These are phyloP conservation scores for Drosophila trichaetosa DNA, from an alignment of 2,888 invertebrate genomes.

Conservation along the genomic window DNA sequence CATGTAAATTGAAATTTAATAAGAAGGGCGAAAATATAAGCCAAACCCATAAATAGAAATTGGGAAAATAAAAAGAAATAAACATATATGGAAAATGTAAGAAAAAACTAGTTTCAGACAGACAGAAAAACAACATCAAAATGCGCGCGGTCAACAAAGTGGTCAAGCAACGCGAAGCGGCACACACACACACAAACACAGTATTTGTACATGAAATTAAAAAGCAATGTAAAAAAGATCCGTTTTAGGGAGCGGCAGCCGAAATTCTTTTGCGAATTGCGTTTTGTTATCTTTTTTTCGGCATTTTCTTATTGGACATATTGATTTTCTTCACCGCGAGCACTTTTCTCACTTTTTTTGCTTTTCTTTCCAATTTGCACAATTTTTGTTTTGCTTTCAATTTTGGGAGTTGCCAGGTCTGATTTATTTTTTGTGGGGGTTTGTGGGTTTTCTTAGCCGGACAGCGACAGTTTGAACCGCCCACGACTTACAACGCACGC, in stretches of 20 bases:
- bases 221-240: constrained; percentile 53
- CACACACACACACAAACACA: constrained; percentile 33
- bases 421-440: constrained; percentile 15
- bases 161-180: constrained; percentile 77
- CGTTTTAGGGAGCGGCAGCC: constrained; percentile 66
- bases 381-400: constrained; percentile 8
- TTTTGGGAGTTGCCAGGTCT: constrained; percentile 1
- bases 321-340: constrained; percentile 67
- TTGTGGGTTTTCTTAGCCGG: constrained; percentile 18
- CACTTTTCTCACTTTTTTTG: constrained; percentile 21
- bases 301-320: constrained; percentile 69
- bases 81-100: constrained; percentile 13
- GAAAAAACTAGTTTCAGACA: constrained; percentile 65
- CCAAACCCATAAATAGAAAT: constrained; percentile 19
- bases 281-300: constrained; percentile 38
- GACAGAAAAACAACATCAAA: constrained; percentile 56
- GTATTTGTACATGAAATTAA: constrained; percentile 14
- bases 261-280: constrained; percentile 41
- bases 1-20: constrained; percentile 60
- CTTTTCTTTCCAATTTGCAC: constrained; percentile 31
- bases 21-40: constrained; percentile 51
- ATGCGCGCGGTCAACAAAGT: constrained; percentile 79
- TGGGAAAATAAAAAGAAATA: constrained; percentile 15
- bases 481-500: constrained; percentile 75
- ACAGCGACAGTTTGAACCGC: constrained; percentile 55